These are phyloP conservation scores for Heteronetta atricapilla DNA, from an alignment of 2,113 vertebrate species.

Conservation along the genomic window DNA sequence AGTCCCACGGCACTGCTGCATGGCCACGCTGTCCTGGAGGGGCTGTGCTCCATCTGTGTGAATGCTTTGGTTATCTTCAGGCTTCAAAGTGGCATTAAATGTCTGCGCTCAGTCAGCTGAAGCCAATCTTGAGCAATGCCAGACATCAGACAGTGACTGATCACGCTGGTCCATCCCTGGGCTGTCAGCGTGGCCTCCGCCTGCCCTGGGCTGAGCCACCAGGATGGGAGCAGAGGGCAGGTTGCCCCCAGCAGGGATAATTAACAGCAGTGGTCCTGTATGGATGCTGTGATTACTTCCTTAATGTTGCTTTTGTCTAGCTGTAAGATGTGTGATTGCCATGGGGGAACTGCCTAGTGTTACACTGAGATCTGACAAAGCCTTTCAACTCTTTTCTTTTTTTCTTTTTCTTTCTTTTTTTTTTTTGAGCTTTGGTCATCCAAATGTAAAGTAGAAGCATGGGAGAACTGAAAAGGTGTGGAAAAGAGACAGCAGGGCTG, in stretches of 20 bases:
- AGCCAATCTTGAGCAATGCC: not conserved
- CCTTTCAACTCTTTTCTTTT: too few species aligned
- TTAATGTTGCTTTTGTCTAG: conserved; percentile 5
- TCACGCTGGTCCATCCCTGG: not conserved
- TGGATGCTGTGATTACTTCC: not conserved
- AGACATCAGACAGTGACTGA: not conserved
- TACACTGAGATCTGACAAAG: too few species aligned
- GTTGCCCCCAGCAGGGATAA: not conserved
- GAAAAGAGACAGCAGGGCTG: too few species aligned
- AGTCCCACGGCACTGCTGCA: fast-evolving
- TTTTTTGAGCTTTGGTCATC: too few species aligned
- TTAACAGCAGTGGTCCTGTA: not conserved
- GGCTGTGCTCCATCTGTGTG: not conserved
- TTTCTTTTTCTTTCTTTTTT: too few species aligned
- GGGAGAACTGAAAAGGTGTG: too few species aligned
- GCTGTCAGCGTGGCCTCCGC: not conserved
- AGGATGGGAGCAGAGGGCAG: not conserved
- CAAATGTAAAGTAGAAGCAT: too few species aligned
- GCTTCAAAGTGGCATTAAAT: not conserved
- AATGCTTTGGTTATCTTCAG: not conserved
- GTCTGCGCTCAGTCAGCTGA: not conserved
- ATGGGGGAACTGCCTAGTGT: too few species aligned
- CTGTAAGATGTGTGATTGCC: not conserved
- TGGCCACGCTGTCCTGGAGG: not conserved
- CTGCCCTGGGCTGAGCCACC: not conserved